Base-by-base conservation (phyloP, 2,113 vertebrate species). In the Tauraco erythrolophus region DNA sequence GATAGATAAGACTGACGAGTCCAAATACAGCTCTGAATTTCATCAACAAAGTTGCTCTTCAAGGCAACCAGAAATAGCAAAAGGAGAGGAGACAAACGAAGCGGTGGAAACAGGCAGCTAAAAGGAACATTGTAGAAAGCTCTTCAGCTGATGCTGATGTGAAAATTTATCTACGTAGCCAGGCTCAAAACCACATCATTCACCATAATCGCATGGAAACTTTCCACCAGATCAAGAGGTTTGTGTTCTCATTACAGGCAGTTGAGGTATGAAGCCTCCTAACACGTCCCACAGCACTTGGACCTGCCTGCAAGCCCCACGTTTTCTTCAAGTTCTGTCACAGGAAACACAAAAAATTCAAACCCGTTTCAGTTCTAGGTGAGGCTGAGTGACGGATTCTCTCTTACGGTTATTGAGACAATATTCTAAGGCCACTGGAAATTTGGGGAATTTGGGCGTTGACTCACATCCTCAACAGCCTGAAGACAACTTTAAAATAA, bases 1-100 rank as follows among this genome's bases (percentile, higher is more conserved):
- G 94, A 96, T 15, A 78, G 61, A 28, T 58, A 78, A 94, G 92
- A 91, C 43, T 89, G 87, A 93, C 84, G 94, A 82, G 39, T 71
- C 65, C 77, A 96, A 96, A 95, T 35, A 91, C 77, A 71, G 35
- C 69, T 58, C 81, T 33, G 65, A 13, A 15, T 93, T 87, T 61
- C 87, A 81, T 82, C 84, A 89, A 65, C 87, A 78, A 75, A 60
- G 68, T 53, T 22, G n/a, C 56, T 95, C 87, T 39, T 78, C 61
- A 58, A 2, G 15, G 65, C 72, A 84, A 78, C 91, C 39, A 82
- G 66, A 74, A 91, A 79, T 2, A 93, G 89, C 61, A 75, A 48
- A 78, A 64, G 72, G 50, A 19, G 80, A 43, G 75, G 51, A 91
- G 74, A 39, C 35, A 84, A 81, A 92, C 5, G 7, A 82, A 78